Conservation (phyloP, 2,888 invertebrate genomes). For the Lepas anatifera region DNA sequence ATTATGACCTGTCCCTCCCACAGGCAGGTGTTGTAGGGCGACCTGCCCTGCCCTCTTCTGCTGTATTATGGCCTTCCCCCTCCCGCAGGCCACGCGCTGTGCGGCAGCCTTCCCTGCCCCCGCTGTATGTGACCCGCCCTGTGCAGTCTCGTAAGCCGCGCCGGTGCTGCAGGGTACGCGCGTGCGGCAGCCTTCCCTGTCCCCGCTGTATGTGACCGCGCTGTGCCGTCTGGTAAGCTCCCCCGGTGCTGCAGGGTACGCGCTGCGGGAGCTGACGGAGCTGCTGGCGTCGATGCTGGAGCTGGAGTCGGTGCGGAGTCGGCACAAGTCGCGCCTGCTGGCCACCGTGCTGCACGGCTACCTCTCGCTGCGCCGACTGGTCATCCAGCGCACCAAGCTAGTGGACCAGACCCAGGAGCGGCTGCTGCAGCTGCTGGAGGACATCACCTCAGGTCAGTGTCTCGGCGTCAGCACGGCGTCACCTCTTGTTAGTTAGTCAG, state of each 20-base stretch:
- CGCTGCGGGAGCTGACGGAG: conserved; percentile 79
- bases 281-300: conserved; percentile 77
- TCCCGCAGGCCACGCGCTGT: too few relatives aligned
- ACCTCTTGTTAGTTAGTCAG: too few relatives aligned
- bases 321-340: conserved; percentile 77
- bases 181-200: not conserved
- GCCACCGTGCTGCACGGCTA: conserved; percentile 89
- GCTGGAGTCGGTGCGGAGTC: conserved; percentile 70
- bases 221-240: too few relatives aligned
- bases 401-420: conserved; percentile 96
- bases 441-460: conserved; percentile 77
- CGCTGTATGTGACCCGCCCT: too few relatives aligned
- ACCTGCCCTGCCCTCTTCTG: too few relatives aligned
- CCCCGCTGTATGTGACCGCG: too few relatives aligned
- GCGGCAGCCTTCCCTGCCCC: too few relatives aligned
- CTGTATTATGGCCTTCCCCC: too few relatives aligned
- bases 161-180: not conserved
- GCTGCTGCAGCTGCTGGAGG: conserved; percentile 78
- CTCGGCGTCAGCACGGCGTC: too few relatives aligned
- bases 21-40: too few relatives aligned
- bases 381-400: conserved; percentile 85
- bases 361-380: conserved; percentile 72
- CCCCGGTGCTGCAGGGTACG: conserved; percentile 63
- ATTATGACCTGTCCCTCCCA: too few relatives aligned
- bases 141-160: too few relatives aligned